These are phyloP conservation scores for Neomorphus geoffroyi DNA, from an alignment of 2,797 vertebrate species.

Conservation along the genomic window DNA sequence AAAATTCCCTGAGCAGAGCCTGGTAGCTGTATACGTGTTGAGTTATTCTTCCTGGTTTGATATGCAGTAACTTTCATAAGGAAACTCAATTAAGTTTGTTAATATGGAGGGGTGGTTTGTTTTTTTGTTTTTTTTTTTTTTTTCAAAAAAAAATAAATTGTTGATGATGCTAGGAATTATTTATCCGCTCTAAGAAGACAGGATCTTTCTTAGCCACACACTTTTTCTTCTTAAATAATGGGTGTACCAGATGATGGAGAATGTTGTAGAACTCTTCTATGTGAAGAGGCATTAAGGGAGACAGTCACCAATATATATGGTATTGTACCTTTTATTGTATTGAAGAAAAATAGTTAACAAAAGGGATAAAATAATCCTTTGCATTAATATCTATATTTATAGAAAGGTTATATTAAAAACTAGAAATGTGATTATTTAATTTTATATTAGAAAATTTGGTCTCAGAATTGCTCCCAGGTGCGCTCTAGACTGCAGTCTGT, in stretches of 20 bases:
- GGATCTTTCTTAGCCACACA: not conserved
- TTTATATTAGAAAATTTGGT: not conserved
- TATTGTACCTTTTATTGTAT: not conserved
- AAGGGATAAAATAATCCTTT: not conserved
- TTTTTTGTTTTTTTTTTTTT: too few species aligned
- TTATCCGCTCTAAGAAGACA: not conserved
- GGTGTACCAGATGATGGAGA: not conserved
- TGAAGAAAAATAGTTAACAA: not conserved
- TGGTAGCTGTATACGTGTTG: not conserved
- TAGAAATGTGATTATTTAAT: not conserved
- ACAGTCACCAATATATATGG: not conserved
- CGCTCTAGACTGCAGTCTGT: not conserved
- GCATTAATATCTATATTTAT: too few species aligned
- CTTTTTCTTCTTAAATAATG: not conserved
- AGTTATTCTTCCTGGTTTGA: not conserved
- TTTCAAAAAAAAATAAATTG: not conserved
- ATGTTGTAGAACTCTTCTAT: not conserved
- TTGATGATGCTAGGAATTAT: not conserved
- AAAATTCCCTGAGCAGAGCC: not conserved
- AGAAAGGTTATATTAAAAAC: not conserved
- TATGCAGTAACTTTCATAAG: not conserved
- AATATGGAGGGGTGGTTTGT: not conserved
- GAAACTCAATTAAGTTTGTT: not conserved
- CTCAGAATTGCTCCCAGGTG: not conserved
- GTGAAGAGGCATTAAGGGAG: not conserved